These are phyloP conservation scores for Rotaria macrura DNA, from an alignment of 2,888 invertebrate species.

Conservation along the genomic window DNA sequence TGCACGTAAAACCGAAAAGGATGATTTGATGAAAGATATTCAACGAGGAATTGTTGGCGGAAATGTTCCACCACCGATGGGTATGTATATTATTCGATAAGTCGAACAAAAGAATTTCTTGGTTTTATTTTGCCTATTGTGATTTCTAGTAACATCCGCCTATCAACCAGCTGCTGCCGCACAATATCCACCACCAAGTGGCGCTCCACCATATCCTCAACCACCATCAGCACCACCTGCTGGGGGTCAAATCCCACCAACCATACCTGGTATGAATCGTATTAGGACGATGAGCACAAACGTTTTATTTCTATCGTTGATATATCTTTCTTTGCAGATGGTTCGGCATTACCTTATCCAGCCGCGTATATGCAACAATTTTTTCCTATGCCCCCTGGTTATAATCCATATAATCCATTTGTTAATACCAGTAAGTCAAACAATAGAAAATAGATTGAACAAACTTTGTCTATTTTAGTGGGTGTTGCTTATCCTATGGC, in stretches of 20 bases:
- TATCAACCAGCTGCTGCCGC: neutral
- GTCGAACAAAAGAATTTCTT: neutral
- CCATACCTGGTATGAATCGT: neutral
- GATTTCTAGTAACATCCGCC: neutral
- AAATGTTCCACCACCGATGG: neutral
- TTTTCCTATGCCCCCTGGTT: conserved; percentile 1
- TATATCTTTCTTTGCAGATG: neutral
- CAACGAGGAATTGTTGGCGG: conserved; percentile 55
- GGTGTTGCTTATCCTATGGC: neutral
- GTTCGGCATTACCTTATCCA: neutral
- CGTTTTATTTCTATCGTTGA: neutral
- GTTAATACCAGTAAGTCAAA: neutral
- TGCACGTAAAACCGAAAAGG: conserved; percentile 95
- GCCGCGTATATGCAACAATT: neutral
- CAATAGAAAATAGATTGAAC: neutral
- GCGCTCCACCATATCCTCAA: neutral
- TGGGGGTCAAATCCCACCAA: neutral
- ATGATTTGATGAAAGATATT: conserved; percentile 84
- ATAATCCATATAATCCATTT: conserved; percentile 18
- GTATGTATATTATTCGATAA: neutral
- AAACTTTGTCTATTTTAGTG: neutral
- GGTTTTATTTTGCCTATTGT: neutral
- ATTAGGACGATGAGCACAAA: neutral
- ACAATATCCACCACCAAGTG: neutral
- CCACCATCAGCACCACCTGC: neutral